Evolutionary conservation across 1,140 invertebrate species (phyloP), one percentile per base, ranked within the genome.

Genomic region (Lepidotrigona ventralis): DNA sequence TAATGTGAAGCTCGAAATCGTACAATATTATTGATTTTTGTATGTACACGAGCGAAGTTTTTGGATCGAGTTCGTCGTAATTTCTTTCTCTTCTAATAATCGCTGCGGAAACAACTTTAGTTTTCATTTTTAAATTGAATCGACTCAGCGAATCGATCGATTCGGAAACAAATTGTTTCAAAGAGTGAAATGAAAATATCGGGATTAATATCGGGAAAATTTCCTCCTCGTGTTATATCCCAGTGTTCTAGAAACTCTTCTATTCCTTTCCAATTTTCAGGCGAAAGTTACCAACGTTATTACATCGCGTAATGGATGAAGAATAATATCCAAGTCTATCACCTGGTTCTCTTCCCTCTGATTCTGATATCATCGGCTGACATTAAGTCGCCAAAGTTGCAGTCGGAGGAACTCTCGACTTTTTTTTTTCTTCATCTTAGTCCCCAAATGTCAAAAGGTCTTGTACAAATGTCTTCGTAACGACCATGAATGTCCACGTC

Each of bases 381-480:
- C 58, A 60, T 60, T 60, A 60, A n/a, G 58, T 60, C 58, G 23
- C 12, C 23, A 60, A 60, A 60, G 58, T n/a, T n/a, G 58, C 58
- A n/a, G 39, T 39, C 12, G 23, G 23, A 60, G 12, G 23, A n/a
- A 60, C 23, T n/a, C 14, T n/a, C 58, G n/a, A 60, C 23, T 60
- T 60, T 60, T n/a, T 23, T n/a, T n/a, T 60, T 60, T 60, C 14
- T 60, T 60, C 58, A 11, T n/a, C 58, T 60, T 60, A 60, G n/a
- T n/a, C n/a, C 21, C 56, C 21, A 11, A 58, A 58, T 58, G 12
- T 60, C 58, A 12, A 4, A 60, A 60, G 14, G 23, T 60, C 23
- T 23, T n/a, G 54, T n/a, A 9, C 29, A 21, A 56, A 72, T n/a
- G 29, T 64, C 81, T 79, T 70, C 8, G 46, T 71, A 56, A 79